phyloP scores from a whole-genome alignment of 2,797 vertebrate genomes.

The Megalops cyprinoides region DNA sequence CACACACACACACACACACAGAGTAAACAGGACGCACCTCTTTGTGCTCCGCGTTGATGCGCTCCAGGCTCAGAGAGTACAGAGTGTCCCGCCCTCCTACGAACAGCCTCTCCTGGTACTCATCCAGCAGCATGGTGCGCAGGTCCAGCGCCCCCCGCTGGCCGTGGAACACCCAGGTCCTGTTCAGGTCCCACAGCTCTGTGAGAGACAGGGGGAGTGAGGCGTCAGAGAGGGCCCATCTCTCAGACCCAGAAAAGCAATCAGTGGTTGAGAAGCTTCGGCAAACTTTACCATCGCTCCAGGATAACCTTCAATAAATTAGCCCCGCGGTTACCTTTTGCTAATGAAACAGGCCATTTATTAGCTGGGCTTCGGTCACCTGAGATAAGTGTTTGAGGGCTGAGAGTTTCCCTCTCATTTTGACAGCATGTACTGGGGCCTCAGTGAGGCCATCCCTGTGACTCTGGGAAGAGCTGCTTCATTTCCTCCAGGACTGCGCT shows the following conservation, averaged over 20 bases:
- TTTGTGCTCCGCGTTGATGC: constrained; percentile 81
- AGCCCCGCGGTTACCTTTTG: neutral
- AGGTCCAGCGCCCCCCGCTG: constrained; percentile 82
- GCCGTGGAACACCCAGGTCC: constrained; percentile 88
- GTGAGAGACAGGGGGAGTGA: constrained; percentile 40
- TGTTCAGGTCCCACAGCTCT: constrained; percentile 95
- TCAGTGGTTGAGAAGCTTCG: too few species aligned
- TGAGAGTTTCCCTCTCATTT: constrained; percentile 2
- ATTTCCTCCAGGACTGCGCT: constrained; percentile 42
- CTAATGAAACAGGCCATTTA: neutral
- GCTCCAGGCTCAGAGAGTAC: constrained; percentile 92
- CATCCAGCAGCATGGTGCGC: constrained; percentile 88
- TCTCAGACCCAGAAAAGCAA: constrained; percentile 7
- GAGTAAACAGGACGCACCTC: constrained; percentile 73
- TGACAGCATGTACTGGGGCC: constrained; percentile 22
- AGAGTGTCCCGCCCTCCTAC: constrained; percentile 89
- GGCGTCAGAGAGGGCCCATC: neutral
- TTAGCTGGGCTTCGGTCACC: neutral
- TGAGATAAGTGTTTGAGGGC: neutral
- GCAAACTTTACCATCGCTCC: neutral
- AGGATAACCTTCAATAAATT: neutral
- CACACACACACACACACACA: constrained; percentile 28
- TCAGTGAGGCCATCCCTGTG: constrained; percentile 33
- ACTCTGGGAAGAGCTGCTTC: constrained; percentile 32
- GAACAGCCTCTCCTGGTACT: constrained; percentile 90